A percentile compares a stretch with the other conserved stretches of the same genome.
phyloP scores from a whole-genome alignment of 2,888 invertebrate genomes.

The Ditylenchus weischeri region DNA sequence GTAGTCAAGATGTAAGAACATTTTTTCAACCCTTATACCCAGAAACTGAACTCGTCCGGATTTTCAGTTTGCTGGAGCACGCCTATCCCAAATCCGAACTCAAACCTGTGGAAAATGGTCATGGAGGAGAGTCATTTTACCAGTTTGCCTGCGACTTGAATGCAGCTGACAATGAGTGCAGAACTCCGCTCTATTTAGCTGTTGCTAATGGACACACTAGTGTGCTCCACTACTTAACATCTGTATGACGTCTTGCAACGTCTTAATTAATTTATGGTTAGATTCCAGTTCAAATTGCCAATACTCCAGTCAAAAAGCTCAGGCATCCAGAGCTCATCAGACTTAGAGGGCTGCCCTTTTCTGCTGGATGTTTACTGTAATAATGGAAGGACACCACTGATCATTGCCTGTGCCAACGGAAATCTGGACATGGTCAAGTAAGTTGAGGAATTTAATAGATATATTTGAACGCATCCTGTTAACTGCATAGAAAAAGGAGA shows the following conservation, averaged over 20 bases:
- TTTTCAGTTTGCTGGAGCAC: constrained; percentile 11
- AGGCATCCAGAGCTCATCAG: not conserved
- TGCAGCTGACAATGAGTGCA: constrained; percentile 62
- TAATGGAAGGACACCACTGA: constrained; percentile 54
- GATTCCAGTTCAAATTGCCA: constrained; percentile 32
- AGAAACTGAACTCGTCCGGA: constrained; percentile 61
- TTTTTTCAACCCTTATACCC: constrained; percentile 17
- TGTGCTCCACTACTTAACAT: constrained; percentile 41
- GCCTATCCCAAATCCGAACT: constrained; percentile 74
- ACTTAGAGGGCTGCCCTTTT: constrained; percentile 36
- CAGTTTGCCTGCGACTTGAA: constrained; percentile 87
- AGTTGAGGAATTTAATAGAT: not conserved
- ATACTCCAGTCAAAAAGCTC: constrained; percentile 5
- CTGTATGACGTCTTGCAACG: constrained; percentile 23
- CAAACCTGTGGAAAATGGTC: constrained; percentile 68
- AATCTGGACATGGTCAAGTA: constrained; percentile 63
- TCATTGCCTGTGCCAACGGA: constrained; percentile 42
- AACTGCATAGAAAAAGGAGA: no score
- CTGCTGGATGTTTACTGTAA: constrained; percentile 53
- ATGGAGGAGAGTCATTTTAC: constrained; percentile 75
- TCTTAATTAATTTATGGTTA: no score
- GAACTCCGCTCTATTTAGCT: constrained; percentile 84
- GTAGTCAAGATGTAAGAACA: constrained; percentile 41
- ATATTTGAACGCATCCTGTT: no score
- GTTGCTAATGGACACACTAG: constrained; percentile 62